phyloP scores from a whole-genome alignment of 2,113 vertebrate species.

The Mungos mungo region DNA sequence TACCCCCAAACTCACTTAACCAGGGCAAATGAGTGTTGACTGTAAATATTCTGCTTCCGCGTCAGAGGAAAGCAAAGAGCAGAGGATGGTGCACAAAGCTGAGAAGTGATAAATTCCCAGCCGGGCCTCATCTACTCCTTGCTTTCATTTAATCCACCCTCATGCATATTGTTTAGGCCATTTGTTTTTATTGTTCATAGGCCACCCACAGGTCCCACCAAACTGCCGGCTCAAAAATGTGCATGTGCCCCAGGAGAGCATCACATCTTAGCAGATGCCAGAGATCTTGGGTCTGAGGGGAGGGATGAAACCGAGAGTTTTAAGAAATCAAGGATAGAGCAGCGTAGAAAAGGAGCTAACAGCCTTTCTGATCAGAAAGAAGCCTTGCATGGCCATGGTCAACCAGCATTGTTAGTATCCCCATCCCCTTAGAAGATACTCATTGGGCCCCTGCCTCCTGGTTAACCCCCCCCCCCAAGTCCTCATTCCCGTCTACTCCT shows the following conservation, averaged over 20 bases:
- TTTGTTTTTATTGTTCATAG: background rate
- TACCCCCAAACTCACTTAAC: background rate
- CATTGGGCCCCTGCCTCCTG: background rate
- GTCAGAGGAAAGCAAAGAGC: background rate
- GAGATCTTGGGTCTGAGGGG: background rate
- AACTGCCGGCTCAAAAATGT: background rate
- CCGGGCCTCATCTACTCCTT: background rate
- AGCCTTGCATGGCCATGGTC: background rate
- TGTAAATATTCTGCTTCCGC: background rate
- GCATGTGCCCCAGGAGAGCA: background rate
- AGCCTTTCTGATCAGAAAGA: background rate
- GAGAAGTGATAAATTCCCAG: background rate
- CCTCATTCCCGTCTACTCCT: background rate
- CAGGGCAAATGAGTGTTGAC: background rate
- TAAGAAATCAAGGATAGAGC: background rate
- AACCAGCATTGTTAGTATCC: background rate
- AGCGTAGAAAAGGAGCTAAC: background rate
- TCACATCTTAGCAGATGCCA: accelerated
- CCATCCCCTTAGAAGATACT: background rate
- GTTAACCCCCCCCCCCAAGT: too few species aligned
- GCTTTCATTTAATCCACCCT: background rate
- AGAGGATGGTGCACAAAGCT: background rate
- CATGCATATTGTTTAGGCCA: background rate
- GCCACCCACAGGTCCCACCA: background rate
- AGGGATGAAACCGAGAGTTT: background rate